These are phyloP conservation scores for Rhagophthalmus giganteus DNA, from an alignment of 2,888 invertebrate species.

Conservation along the genomic window DNA sequence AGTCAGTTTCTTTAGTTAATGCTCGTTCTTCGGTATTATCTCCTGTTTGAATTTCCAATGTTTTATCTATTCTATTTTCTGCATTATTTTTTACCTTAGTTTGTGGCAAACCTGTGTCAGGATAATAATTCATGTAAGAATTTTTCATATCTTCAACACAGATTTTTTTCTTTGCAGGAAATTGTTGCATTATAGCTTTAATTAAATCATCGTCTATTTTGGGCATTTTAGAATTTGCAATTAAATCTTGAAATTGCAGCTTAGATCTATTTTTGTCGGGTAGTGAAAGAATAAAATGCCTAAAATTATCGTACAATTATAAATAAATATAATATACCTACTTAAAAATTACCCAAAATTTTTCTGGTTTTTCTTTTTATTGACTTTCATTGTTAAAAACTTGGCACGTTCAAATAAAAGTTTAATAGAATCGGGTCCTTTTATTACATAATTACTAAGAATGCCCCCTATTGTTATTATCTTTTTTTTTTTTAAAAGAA, in stretches of 20 bases:
- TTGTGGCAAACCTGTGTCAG: constrained; percentile 49
- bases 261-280: constrained; percentile 44
- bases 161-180: constrained; percentile 49
- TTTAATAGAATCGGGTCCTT: constrained; percentile 54
- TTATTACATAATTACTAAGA: constrained; percentile 55
- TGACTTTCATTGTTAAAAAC: constrained; percentile 56
- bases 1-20: too few relatives aligned
- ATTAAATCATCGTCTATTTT: constrained; percentile 48
- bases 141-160: constrained; percentile 51
- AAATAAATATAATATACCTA: background rate
- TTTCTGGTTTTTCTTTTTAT: constrained; percentile 52
- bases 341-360: constrained; percentile 51
- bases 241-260: constrained; percentile 45
- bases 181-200: constrained; percentile 48
- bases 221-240: constrained; percentile 49
- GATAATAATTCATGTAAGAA: constrained; percentile 53
- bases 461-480: constrained; percentile 54
- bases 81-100: constrained; percentile 45
- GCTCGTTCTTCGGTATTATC: background rate
- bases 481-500: constrained; percentile 10
- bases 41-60: constrained; percentile 6
- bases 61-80: constrained; percentile 35
- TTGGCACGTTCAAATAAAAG: constrained; percentile 57
- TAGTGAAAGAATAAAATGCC: constrained; percentile 53
- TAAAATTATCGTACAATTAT: constrained; percentile 29